phyloP scores from a whole-genome alignment of 2,888 invertebrate genomes.

The Meteorus colon region DNA sequence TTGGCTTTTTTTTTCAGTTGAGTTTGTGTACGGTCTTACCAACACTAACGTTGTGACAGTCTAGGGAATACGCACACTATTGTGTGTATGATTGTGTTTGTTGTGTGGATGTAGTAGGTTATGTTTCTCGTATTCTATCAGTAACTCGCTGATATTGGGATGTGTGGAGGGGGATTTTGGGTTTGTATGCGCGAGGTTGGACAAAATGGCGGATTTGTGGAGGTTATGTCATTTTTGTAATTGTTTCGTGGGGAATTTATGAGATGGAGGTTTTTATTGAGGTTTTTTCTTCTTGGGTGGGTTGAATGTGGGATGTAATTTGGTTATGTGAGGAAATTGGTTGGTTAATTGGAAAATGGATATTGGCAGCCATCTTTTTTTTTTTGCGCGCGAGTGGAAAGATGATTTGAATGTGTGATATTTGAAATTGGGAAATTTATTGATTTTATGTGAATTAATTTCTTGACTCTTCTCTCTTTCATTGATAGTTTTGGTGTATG shows the following conservation, averaged over 20 bases:
- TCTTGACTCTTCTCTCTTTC: not conserved
- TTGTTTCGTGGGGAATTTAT: too few species aligned
- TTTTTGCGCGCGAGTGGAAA: not conserved
- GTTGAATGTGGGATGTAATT: not conserved
- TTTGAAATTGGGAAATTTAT: not conserved
- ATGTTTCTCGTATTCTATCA: not conserved
- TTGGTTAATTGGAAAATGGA: not conserved
- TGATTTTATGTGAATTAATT: not conserved
- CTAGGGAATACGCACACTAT: not conserved
- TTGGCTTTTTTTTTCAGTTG: conserved; percentile 18
- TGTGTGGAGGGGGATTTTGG: not conserved
- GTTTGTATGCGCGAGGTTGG: not conserved
- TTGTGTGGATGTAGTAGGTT: conserved; percentile 25
- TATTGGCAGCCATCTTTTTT: not conserved
- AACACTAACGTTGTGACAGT: conserved; percentile 33
- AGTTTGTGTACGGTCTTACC: conserved; percentile 30
- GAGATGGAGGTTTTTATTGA: too few species aligned
- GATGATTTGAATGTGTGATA: not conserved
- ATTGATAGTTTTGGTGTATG: not conserved
- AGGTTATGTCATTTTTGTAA: too few species aligned
- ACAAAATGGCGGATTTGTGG: not conserved
- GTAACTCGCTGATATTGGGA: not conserved
- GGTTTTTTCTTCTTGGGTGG: not conserved
- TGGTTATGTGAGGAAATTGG: too few species aligned
- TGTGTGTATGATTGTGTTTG: not conserved